Percentiles rank a stretch among this genome's conserved stretches.
Conservation (phyloP, 2,113 vertebrate species). For the Lampris megalopsis region DNA sequence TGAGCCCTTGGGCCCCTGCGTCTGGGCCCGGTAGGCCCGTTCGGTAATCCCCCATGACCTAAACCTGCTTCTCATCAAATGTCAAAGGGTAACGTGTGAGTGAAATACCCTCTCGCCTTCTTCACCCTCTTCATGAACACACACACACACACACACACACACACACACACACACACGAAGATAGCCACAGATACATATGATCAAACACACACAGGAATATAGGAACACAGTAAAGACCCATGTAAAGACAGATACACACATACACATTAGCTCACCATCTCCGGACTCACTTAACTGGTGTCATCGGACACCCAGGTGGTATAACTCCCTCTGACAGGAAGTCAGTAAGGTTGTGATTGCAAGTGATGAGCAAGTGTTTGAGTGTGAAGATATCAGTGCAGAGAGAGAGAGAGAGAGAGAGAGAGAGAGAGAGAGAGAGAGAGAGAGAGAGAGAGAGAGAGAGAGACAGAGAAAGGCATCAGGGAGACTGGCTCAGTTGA, state of each 20-base stretch:
- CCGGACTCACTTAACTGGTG: constrained; percentile 25
- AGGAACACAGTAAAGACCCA: too few relatives aligned
- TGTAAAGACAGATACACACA: constrained; percentile 28
- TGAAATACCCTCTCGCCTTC: too few relatives aligned
- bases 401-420: background rate
- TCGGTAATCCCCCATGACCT: too few relatives aligned
- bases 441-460: background rate
- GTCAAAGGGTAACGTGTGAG: too few relatives aligned
- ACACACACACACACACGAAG: too few relatives aligned
- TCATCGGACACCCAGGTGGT: constrained; percentile 23
- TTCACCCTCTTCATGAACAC: too few relatives aligned
- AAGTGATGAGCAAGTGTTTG: constrained; percentile 15
- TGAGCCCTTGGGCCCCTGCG: too few relatives aligned
- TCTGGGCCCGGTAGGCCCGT: too few relatives aligned
- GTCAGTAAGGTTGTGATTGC: constrained; percentile 43
- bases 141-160: background rate
- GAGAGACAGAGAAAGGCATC: background rate
- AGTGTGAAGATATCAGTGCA: background rate
- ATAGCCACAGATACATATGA: background rate
- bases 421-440: constrained; percentile 20
- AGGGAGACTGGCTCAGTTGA: background rate
- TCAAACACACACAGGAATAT: background rate
- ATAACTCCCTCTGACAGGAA: constrained; percentile 49
- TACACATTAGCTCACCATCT: background rate
- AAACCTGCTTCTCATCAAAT: too few relatives aligned